These are phyloP conservation scores for Chelonus formosanus DNA, from an alignment of 2,888 invertebrate species.

Conservation along the genomic window DNA sequence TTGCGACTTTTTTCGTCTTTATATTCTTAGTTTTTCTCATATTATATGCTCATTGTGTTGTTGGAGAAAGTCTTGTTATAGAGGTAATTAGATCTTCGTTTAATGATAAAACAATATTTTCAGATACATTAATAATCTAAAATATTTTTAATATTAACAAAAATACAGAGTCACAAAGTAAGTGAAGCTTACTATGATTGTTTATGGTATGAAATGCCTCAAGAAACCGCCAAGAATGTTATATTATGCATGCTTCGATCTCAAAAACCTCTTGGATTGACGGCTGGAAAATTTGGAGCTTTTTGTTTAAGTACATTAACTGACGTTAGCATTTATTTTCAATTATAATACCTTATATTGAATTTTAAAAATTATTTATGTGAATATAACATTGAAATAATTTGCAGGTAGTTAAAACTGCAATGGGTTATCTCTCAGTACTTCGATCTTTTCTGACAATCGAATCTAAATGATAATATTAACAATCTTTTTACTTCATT, in stretches of 20 bases:
- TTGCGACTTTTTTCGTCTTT: conserved; percentile 48
- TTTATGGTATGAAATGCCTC: conserved; percentile 65
- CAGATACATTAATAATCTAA: no score
- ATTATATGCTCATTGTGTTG: conserved; percentile 51
- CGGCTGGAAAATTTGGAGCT: conserved; percentile 69
- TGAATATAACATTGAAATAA: not conserved
- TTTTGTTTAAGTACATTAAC: conserved; percentile 69
- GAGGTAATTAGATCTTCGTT: conserved; percentile 40
- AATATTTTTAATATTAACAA: no score
- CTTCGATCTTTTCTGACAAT: conserved; percentile 41
- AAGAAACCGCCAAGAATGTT: conserved; percentile 62
- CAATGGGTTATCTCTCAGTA: conserved; percentile 49
- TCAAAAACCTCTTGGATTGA: conserved; percentile 67
- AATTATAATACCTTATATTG: conserved; percentile 11
- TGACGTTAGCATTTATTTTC: conserved; percentile 59
- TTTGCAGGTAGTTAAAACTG: conserved; percentile 47
- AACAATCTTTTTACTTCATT: no score
- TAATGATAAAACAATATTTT: no score
- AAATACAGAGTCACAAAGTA: conserved; percentile 65
- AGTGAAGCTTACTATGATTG: conserved; percentile 68
- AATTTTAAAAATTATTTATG: not conserved
- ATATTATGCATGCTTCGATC: conserved; percentile 67
- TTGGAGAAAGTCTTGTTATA: conserved; percentile 49
- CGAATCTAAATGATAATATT: not conserved
- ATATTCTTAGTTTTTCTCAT: conserved; percentile 50